Evolutionary conservation across 2,888 invertebrate genomes (phyloP).

Genomic region (Megastigmus dorsalis): DNA sequence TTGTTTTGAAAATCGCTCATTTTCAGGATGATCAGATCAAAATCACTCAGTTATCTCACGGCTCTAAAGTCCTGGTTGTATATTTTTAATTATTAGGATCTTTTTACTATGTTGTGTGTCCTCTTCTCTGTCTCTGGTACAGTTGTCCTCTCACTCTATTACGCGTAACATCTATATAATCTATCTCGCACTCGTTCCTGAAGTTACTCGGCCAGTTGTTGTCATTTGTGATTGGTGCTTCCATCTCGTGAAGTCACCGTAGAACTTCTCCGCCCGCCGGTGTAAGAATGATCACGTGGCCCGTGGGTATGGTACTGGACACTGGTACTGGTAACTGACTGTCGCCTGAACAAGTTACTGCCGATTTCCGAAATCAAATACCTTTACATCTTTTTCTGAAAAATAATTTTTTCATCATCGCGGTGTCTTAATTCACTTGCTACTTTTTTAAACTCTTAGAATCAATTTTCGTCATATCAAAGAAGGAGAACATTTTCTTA

Average conservation of each 20-base stretch:
- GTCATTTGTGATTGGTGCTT: constrained; percentile 43
- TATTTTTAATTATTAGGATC: constrained; percentile 1
- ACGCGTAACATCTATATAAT: no score
- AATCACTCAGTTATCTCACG: neutral
- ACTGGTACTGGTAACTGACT: neutral
- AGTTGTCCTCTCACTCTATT: constrained; percentile 18
- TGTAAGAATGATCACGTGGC: constrained; percentile 30
- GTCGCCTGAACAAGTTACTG: no score
- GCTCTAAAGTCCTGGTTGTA: neutral
- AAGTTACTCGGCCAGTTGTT: constrained; percentile 44
- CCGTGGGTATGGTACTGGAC: neutral
- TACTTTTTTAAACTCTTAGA: no score
- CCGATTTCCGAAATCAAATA: no score
- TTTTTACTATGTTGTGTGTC: neutral
- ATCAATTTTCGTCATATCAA: no score
- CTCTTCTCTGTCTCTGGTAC: neutral
- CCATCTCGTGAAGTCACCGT: constrained; percentile 48
- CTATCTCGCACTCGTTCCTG: constrained; percentile 16
- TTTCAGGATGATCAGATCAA: neutral
- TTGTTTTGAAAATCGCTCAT: neutral
- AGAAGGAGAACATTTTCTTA: no score
- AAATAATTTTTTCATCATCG: no score
- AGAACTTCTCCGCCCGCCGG: constrained; percentile 37
- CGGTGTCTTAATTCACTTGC: no score
- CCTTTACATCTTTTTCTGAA: constrained; percentile 16